Evolutionary conservation across 2,888 invertebrate genomes (phyloP), one percentile per base, ranked within the genome.

Genomic region (Argyresthia albistria): DNA sequence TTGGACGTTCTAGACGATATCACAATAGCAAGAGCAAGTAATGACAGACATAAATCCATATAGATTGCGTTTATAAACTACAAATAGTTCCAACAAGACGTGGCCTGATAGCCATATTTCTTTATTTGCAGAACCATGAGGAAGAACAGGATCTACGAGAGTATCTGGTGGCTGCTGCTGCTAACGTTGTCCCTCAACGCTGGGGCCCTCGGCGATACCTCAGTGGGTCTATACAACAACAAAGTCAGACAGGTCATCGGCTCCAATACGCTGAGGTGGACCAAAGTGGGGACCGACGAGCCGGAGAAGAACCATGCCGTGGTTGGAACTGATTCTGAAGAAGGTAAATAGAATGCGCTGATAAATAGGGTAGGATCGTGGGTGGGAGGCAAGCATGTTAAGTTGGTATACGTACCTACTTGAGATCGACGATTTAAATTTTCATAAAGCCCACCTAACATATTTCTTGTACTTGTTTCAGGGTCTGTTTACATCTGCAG

Each of bases 241-340:
- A 82, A 67, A 67, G 72, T 89, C 56, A 90, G 91, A 56, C 94
- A 95, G 74, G 88, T 92, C 53, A 88, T 94, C 52, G 95, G 95
- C 4, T 96, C 95, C 8, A 94, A 93, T 65, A 94, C 95, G 0
- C 86, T 95, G 51, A 90, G 90, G 67, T 96, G 95, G 95, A 88
- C 92, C 51, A 89, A 90, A 57, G 62, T 77, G 50, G 80, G 73
- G 58, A 39, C 37, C 36, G 8, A 77, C 73, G 80, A 83, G 42
- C 16, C 15, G 62, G 68, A 68, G 7, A 79, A 78, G 73, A 66
- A 61, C 57, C 90, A 90, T 63, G 92, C 93, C 51, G 93, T 95
- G 25, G 82, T 92, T 45, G 95, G 93, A 59, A 79, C 83, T 50
- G 68, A 76, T 53, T 78, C 82, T 51, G 69, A 76, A 56, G 60